A percentile compares a stretch with the other conserved stretches of the same genome.
Evolutionary conservation across 1,140 invertebrate genomes (phyloP).

Genomic region (Cyclargus thomasi): DNA sequence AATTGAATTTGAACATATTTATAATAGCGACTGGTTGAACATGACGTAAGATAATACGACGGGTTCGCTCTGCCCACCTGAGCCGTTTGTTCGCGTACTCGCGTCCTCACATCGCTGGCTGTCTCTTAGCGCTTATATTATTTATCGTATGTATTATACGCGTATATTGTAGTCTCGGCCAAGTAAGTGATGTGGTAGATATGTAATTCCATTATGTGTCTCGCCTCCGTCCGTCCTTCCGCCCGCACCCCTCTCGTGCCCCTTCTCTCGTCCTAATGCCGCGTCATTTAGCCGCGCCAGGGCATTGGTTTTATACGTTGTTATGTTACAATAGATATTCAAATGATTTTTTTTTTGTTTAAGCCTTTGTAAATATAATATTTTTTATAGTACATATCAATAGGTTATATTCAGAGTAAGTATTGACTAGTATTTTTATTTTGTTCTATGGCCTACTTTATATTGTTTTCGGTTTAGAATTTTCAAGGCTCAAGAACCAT

Average conservation of each 20-base stretch:
- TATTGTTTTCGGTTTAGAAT: conserved; percentile 10
- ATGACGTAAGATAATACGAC: conserved; percentile 42
- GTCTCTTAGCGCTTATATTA: conserved; percentile 41
- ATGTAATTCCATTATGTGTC: conserved; percentile 70
- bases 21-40: conserved; percentile 32
- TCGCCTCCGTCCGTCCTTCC: conserved; percentile 58
- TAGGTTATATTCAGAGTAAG: not conserved
- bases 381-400: not conserved
- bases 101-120: conserved; percentile 25
- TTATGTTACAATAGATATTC: conserved; percentile 61
- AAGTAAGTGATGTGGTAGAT: conserved; percentile 64
- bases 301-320: conserved; percentile 59
- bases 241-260: conserved; percentile 36
- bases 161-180: conserved; percentile 53
- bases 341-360: conserved; percentile 38
- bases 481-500: not conserved
- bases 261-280: conserved; percentile 54
- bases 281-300: conserved; percentile 60
- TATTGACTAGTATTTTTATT: not conserved
- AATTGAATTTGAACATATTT: not conserved
- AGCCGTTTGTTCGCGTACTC: conserved; percentile 30
- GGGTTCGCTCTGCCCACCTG: conserved; percentile 43
- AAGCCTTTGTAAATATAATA: not conserved
- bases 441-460: not conserved
- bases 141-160: conserved; percentile 37